Conservation (phyloP, 1,140 invertebrate species). For the Chironomus striatipennis region DNA sequence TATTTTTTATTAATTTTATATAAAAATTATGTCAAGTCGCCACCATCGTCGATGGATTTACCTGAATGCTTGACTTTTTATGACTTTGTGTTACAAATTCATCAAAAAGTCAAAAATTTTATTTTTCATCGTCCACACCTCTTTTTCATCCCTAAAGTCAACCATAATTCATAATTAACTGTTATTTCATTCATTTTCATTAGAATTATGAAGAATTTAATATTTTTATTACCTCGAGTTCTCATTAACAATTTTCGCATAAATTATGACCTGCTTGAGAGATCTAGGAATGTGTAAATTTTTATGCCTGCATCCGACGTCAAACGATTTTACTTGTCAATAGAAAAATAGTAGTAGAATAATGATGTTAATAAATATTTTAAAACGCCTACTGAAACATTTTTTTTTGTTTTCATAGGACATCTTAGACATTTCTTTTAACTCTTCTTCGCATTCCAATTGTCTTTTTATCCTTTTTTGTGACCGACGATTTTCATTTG, state of each 20-base stretch:
- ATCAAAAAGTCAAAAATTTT: not conserved
- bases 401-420: constrained; percentile 15
- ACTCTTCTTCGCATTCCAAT: not conserved
- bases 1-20: not conserved
- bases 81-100: constrained; percentile 5
- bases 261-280: too few relatives aligned
- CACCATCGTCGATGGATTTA: not conserved
- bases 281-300: too few relatives aligned
- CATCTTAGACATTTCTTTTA: not conserved
- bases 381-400: not conserved
- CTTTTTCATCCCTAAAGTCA: not conserved
- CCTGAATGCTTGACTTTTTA: not conserved
- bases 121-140: too few relatives aligned
- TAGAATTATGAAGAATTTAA: not conserved
- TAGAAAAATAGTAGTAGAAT: not conserved
- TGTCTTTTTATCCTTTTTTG: not conserved
- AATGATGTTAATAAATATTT: constrained; percentile 24
- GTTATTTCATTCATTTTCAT: not conserved
- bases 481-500: not conserved
- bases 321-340: too few relatives aligned
- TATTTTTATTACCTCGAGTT: too few relatives aligned
- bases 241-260: too few relatives aligned
- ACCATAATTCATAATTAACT: not conserved
- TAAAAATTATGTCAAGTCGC: not conserved
- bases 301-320: too few relatives aligned